Evolutionary conservation across 2,113 vertebrate genomes (phyloP).

Genomic region (Cephalopholis sonnerati): DNA sequence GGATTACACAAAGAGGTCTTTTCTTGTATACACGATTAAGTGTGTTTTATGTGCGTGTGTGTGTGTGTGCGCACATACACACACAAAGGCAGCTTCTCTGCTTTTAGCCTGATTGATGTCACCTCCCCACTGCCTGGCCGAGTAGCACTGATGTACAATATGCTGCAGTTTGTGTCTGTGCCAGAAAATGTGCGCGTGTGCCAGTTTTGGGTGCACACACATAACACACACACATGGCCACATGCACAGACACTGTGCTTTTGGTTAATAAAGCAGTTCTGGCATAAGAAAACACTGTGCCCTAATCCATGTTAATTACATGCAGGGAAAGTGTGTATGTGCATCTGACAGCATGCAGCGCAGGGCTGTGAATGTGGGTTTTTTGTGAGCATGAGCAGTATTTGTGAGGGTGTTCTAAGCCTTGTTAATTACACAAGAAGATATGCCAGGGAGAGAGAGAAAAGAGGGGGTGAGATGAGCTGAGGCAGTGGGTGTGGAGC

Average conservation of each 20-base stretch:
- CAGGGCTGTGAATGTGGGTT: conserved; percentile 36
- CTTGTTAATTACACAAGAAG: conserved; percentile 76
- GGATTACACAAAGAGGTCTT: conserved; percentile 63
- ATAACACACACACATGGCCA: not conserved
- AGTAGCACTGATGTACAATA: conserved; percentile 56
- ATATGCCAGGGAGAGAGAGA: conserved; percentile 65
- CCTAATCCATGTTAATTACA: conserved; percentile 78
- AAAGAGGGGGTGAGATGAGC: conserved; percentile 60
- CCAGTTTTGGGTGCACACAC: conserved; percentile 15
- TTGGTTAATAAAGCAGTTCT: conserved; percentile 62
- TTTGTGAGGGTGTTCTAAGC: conserved; percentile 77
- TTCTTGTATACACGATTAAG: conserved; percentile 49
- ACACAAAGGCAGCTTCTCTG: conserved; percentile 50
- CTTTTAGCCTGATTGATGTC: conserved; percentile 74
- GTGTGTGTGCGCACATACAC: not conserved
- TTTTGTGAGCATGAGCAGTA: conserved; percentile 50
- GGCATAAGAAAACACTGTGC: conserved; percentile 50
- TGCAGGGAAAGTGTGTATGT: conserved; percentile 57
- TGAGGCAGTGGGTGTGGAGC: conserved; percentile 62
- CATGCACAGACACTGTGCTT: conserved; percentile 19
- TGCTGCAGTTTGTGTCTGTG: conserved; percentile 45
- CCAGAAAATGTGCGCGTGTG: conserved; percentile 29
- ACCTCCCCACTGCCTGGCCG: conserved; percentile 49
- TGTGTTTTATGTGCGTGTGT: conserved; percentile 9
- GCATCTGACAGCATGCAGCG: conserved; percentile 50